Evolutionary conservation across 2,888 invertebrate genomes (phyloP), one percentile per base, ranked within the genome.

Genomic region (Tenthredo notha): DNA sequence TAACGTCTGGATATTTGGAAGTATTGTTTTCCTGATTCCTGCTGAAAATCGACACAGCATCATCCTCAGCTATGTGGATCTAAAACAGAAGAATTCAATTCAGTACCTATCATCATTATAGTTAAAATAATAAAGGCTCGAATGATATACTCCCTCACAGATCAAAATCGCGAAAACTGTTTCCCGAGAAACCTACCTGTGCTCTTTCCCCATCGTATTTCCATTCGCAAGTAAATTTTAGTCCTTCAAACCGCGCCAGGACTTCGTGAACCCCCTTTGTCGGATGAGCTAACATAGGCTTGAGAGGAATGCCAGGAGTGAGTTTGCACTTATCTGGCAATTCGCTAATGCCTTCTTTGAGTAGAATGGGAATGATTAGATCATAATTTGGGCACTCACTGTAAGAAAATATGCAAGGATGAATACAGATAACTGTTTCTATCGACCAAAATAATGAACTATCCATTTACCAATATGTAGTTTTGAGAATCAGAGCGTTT

Each of bases 131-230:
- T 18, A 54, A 82, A 67, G 82, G 29, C 61, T 33, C 37, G 43
- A 67, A 21, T 77, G 5, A 33, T 4, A 15, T 0, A 15, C 25
- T 12, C 25, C 4, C 5, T 84, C 47, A 33, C 43, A 47, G 7
- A 15, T 85, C 54, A 77, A 50, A 78, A 61, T 61, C 61, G n/a
- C 61, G 25, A 58, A 21, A n/a, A 21, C 4, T 67, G 47, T 33
- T 21, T 54, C 25, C n/a, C 47, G 18, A 87, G 2, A 70, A 61
- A 15, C 94, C 94, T 10, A 98, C 96, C 95, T 99, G 99, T 0
- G 99, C 99, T 89, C 99, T 95, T 95, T 99, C 99, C 0, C 99
- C 99, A 94, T 99, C 99, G 93, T 99, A 99, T 93, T 99, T 99
- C 96, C 97, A 99, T 94, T 99, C 99, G 93, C 99, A 99, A 0